A percentile compares a stretch with the other conserved stretches of the same genome.
Evolutionary conservation across 2,888 invertebrate species (phyloP).

Genomic region (Cephonodes hylas): DNA sequence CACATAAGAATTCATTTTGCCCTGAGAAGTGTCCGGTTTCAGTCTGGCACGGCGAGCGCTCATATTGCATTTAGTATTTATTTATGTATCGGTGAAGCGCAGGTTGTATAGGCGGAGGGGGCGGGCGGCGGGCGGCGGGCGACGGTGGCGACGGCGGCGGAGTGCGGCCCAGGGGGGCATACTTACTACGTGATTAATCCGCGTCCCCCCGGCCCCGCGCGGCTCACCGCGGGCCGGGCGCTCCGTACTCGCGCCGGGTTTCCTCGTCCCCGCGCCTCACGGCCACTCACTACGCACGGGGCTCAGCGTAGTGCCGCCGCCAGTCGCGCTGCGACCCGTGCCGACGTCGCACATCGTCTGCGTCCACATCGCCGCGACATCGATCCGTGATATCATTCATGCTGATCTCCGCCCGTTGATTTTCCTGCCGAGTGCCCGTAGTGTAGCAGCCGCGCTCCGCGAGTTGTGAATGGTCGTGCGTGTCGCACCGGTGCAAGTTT

Average conservation of each 20-base stretch:
- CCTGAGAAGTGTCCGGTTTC: slow-evolving; percentile 77
- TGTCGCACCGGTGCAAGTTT: slow-evolving; percentile 70
- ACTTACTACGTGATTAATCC: slow-evolving; percentile 81
- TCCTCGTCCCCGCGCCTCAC: slow-evolving; percentile 81
- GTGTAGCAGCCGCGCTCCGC: slow-evolving; percentile 65
- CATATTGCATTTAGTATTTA: slow-evolving; percentile 75
- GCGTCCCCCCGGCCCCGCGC: slow-evolving; percentile 45
- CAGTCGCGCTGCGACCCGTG: slow-evolving; percentile 79
- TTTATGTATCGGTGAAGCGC: slow-evolving; percentile 75
- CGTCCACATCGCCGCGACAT: slow-evolving; percentile 36
- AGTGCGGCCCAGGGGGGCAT: slow-evolving; percentile 65
- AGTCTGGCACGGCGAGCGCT: slow-evolving; percentile 74
- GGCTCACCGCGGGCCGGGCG: slow-evolving; percentile 56
- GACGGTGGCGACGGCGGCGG: slow-evolving; percentile 44
- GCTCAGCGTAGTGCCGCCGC: slow-evolving; percentile 74
- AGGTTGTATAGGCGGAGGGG: slow-evolving; percentile 63
- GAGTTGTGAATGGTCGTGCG: slow-evolving; percentile 74
- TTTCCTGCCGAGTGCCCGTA: slow-evolving; percentile 73
- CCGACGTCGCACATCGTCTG: slow-evolving; percentile 59
- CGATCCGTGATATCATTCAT: slow-evolving; percentile 71
- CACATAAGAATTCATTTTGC: slow-evolving; percentile 73
- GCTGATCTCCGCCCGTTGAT: slow-evolving; percentile 73
- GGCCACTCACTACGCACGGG: slow-evolving; percentile 80
- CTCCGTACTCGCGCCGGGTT: slow-evolving; percentile 79
- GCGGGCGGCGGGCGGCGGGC: slow-evolving; percentile 39